Evolutionary conservation across 2,797 vertebrate species (phyloP), one percentile per base, ranked within the genome.

Genomic region (Meriones psammophilus): DNA sequence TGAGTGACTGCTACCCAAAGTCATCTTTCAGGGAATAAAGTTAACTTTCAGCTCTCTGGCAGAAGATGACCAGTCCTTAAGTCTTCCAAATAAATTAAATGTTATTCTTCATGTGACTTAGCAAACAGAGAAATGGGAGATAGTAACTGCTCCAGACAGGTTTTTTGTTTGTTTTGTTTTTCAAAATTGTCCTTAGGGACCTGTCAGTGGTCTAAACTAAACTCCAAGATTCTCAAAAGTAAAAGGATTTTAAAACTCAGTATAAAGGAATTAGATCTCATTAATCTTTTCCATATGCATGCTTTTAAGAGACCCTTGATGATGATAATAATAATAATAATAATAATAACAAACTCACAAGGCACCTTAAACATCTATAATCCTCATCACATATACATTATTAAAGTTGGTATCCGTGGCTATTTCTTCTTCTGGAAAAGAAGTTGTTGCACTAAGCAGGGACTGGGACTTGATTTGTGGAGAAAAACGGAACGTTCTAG

Each of bases 211-310:
- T 87, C 86, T 66, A 42, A 66, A 66, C 69, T 22, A 36, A 69
- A 12, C 17, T 85, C 88, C 58, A 46, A 90, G 92, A 89, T 79
- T 94, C 95, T 94, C 73, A 84, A 66, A 84, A 94, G 36, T 81
- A 28, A 62, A 92, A 84, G 36, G 36, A 92, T 84, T 95, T 94
- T 88, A 86, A 94, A 30, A 92, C 20, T 62, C 54, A 10, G 18
- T 94, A 79, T 56, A 73, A 95, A 92, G 71, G 71, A 91, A 36
- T 85, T 66, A 54, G 0, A 3, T 62, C 33, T 84, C 66, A 20
- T 73, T 91, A 91, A 92, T 64, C 24, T 58, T 33, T 94, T 80
- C 83, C 39, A 56, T 66, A 64, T 58, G 69, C 13, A 54, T 8
- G 28, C 30, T 89, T 96, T n/a, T 91, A 88, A 80, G 77, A 93